Evolutionary conservation across 1,140 invertebrate genomes (phyloP).

Genomic region (Agraylea sexmaculata): DNA sequence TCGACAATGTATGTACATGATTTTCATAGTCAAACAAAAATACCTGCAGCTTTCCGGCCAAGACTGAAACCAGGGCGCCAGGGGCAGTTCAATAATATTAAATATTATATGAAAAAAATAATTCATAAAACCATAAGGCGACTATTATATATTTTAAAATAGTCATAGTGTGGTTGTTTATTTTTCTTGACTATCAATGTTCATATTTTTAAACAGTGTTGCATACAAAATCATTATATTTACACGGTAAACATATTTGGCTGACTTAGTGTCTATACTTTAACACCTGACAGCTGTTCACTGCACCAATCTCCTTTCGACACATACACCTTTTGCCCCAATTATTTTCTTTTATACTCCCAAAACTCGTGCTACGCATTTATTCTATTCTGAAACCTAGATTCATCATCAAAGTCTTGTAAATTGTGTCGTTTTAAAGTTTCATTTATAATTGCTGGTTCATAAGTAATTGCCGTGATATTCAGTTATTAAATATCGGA

Average conservation of each 20-base stretch:
- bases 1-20: constrained; percentile 8
- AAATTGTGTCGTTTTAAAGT: no score
- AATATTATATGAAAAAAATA: not conserved
- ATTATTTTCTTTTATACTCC: no score
- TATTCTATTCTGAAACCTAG: no score
- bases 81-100: constrained; percentile 10
- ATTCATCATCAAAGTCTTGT: no score
- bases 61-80: constrained; percentile 16
- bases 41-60: constrained; percentile 14
- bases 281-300: not conserved
- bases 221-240: constrained; percentile 14
- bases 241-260: constrained; percentile 9
- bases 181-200: not conserved
- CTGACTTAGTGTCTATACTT: not conserved
- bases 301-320: no score
- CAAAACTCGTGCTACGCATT: no score
- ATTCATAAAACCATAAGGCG: not conserved
- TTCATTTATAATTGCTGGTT: no score
- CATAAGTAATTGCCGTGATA: no score
- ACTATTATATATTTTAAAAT: not conserved
- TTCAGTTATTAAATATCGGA: no score
- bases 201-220: constrained; percentile 10
- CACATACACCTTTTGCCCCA: no score
- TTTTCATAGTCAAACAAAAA: constrained; percentile 19
- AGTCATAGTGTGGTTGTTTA: not conserved